Evolutionary conservation across 2,797 vertebrate species (phyloP), one percentile per base, ranked within the genome.

Genomic region (Anabas testudineus): DNA sequence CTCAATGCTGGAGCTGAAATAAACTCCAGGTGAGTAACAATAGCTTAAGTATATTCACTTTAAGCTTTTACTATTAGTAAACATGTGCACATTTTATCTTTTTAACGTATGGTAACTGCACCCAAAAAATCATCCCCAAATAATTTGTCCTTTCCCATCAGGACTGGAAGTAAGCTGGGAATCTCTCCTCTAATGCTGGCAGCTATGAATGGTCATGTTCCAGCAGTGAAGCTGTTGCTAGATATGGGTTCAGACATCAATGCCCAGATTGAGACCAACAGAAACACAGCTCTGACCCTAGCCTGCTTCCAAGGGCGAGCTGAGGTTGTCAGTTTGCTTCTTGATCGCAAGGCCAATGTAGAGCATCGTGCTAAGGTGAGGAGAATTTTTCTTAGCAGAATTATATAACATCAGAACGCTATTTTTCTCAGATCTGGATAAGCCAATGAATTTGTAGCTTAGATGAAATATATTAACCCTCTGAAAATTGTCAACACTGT

Each of bases 161-260:
- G 98, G 93, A 99, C 98, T 42, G 98, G 98, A 79, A 99, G 97
- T 79, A 99, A 99, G 90, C 91, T 99, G 24, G 98, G 98, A 48
- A 99, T 99, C 93, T 99, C 97, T 87, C 98, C 97, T 43, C 91
- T 99, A 88, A 99, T 99, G 97, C 90, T 99, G 93, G 98, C 98
- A 80, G 97, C 98, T 43, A 99, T 99, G 97, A 99, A 99, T 10
- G 98, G 97, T 46, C 98, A 99, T 0, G 97, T 99, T 34, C 97
- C 98, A 26, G 97, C 98, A 3, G 98, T 99, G 86, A 99, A 99
- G 88, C 91, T 99, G 85, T 84, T 99, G 85, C 94, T 99, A 48
- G 98, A 99, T 81, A 99, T 99, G 97, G 98, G 98, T 72, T 99
- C 98, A 0, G 98, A 99, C 81, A 99, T 99, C 84, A 99, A 99